Evolutionary conservation across 2,888 invertebrate species (phyloP).

Genomic region (Resseliella maxima): DNA sequence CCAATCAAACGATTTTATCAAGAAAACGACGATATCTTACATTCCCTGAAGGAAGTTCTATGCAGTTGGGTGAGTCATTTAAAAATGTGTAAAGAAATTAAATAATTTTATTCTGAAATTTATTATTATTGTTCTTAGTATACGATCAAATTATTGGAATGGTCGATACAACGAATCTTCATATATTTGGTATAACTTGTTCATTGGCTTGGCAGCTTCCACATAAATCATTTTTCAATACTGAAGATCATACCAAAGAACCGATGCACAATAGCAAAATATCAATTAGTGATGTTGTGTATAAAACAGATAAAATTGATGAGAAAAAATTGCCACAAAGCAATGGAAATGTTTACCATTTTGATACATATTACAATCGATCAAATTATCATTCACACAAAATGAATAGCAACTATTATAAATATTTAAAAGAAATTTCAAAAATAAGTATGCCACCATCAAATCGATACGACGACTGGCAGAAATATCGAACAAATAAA

Average conservation of each 20-base stretch:
- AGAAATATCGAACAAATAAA: slow-evolving; percentile 19
- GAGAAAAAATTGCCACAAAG: not conserved
- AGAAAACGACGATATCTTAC: slow-evolving; percentile 68
- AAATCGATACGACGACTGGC: not conserved
- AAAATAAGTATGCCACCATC: not conserved
- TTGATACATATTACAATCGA: slow-evolving; percentile 4
- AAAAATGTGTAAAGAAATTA: not conserved
- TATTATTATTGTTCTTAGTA: slow-evolving; percentile 60
- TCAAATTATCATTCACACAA: slow-evolving; percentile 47
- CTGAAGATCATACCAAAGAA: not conserved
- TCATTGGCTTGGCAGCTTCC: slow-evolving; percentile 83
- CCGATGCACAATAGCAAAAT: not conserved
- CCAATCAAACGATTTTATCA: slow-evolving; percentile 62
- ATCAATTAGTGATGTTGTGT: too few species aligned
- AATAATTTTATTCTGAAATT: not conserved
- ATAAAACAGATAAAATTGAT: not conserved
- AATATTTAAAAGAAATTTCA: not conserved
- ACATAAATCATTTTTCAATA: slow-evolving; percentile 69
- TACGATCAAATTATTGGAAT: slow-evolving; percentile 66
- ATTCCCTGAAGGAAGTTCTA: slow-evolving; percentile 69
- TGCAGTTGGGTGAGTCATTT: slow-evolving; percentile 65
- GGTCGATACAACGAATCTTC: slow-evolving; percentile 67
- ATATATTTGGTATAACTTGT: slow-evolving; percentile 78
- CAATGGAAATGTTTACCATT: not conserved
- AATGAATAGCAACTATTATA: not conserved